Conservation (phyloP, 2,113 vertebrate genomes). For the Lycocorax pyrrhopterus region DNA sequence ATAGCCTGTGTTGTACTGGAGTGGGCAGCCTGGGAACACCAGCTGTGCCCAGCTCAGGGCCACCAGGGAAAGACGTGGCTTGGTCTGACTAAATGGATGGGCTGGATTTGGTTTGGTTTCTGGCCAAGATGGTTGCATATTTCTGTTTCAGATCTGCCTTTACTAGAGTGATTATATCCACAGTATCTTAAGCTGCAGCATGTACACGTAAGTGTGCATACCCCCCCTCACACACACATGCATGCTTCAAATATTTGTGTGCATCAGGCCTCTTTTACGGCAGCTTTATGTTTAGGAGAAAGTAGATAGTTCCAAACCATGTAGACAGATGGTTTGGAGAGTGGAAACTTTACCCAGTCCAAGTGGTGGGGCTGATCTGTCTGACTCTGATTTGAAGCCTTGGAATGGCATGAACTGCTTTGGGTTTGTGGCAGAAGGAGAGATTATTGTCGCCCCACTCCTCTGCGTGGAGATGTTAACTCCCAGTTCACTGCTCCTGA, state of each 20-base stretch:
- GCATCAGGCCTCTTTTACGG: neutral
- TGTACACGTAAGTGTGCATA: accelerated
- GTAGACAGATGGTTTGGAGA: neutral
- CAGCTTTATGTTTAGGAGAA: neutral
- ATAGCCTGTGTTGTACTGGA: neutral
- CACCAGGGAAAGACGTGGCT: neutral
- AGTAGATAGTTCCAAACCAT: neutral
- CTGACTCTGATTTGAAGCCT: neutral
- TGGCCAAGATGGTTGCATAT: neutral
- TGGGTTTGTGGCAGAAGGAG: neutral
- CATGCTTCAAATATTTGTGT: neutral
- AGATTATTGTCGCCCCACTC: neutral
- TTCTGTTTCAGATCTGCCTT: neutral
- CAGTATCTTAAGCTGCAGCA: neutral
- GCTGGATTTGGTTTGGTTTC: neutral
- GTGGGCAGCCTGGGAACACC: neutral
- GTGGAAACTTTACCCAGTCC: neutral
- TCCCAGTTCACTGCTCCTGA: accelerated
- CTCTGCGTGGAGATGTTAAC: neutral
- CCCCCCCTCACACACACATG: accelerated
- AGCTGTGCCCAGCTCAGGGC: neutral
- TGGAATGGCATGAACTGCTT: neutral
- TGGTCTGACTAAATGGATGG: neutral
- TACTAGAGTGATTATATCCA: neutral
- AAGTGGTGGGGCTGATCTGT: neutral